These are phyloP conservation scores for Pollenia angustigena DNA, from an alignment of 2,888 invertebrate genomes.

Conservation along the genomic window DNA sequence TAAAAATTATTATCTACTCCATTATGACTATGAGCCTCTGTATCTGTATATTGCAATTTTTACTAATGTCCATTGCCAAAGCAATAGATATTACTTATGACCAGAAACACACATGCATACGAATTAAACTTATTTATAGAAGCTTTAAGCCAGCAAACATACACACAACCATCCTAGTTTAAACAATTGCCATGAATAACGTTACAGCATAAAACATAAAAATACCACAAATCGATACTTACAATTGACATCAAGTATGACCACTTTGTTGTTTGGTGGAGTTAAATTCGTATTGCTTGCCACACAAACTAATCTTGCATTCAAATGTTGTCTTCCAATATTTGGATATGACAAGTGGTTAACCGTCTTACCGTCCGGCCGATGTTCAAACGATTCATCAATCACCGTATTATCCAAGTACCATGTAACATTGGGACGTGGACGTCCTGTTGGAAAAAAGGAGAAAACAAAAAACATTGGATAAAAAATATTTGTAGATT, in stretches of 20 bases:
- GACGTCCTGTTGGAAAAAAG: slow-evolving; percentile 86
- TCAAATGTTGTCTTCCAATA: slow-evolving; percentile 92
- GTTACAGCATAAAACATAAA: slow-evolving; percentile 67
- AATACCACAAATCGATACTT: slow-evolving; percentile 85
- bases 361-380: slow-evolving; percentile 88
- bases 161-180: neutral
- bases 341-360: slow-evolving; percentile 92
- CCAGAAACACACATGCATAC: neutral
- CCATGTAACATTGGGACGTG: slow-evolving; percentile 92
- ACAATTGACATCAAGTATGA: slow-evolving; percentile 94
- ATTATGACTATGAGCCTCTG: no score
- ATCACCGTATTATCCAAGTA: slow-evolving; percentile 93
- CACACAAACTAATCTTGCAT: slow-evolving; percentile 93
- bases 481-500: slow-evolving; percentile 43
- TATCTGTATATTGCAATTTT: slow-evolving; percentile 51
- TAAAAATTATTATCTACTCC: no score
- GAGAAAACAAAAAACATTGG: slow-evolving; percentile 31
- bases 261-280: slow-evolving; percentile 90
- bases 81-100: slow-evolving; percentile 10
- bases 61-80: neutral
- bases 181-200: slow-evolving; percentile 6
- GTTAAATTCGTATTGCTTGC: slow-evolving; percentile 94
- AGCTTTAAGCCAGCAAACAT: neutral
- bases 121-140: slow-evolving; percentile 25
- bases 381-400: slow-evolving; percentile 91